Evolutionary conservation across 2,797 vertebrate genomes (phyloP), one percentile per base, ranked within the genome.

Genomic region (Ispidina lecontei): DNA sequence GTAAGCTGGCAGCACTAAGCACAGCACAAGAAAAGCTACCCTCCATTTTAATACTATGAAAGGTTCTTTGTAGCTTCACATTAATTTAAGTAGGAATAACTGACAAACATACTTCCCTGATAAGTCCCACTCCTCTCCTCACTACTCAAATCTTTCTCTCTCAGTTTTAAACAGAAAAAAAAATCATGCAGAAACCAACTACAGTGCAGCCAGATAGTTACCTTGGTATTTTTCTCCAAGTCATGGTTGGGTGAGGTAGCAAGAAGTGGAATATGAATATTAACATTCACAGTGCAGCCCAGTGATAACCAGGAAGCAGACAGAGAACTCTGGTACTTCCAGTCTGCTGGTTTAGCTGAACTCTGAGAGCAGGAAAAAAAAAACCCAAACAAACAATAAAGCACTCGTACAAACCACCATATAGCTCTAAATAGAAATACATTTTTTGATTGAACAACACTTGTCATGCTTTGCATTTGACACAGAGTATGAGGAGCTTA

Each of bases 301-400:
- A 99, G 92, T 39, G 97, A 94, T 31, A 97, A 94, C 98, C 99
- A 99, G 37, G 98, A 98, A 16, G 97, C 95, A 60, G 98, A 98
- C 3, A 99, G 93, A 54, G 98, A 97, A 28, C 94, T 97, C 91
- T 99, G 99, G 60, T 99, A 99, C 93, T 98, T 99, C 99, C 99
- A 99, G 33, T 99, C 99, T 85, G 99, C 99, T 33, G 99, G 99
- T 86, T 98, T 99, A 68, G 98, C 98, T 55, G 97, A 97, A 96
- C 98, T 98, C 99, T 99, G 89, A 70, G 16, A 58, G 21, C 11
- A 73, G 75, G 81, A n/a, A 70, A 86, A 41, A 26, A 85, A 35
- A 15, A 14, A 35, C 5, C 10, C 37, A 37, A 37, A 14, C 37
- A 19, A 21, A 29, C 12, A 60, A 67, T 23, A 56, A 56, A 69